Conservation (phyloP, 2,888 invertebrate genomes). For the Rhopalosiphum nymphaeae region DNA sequence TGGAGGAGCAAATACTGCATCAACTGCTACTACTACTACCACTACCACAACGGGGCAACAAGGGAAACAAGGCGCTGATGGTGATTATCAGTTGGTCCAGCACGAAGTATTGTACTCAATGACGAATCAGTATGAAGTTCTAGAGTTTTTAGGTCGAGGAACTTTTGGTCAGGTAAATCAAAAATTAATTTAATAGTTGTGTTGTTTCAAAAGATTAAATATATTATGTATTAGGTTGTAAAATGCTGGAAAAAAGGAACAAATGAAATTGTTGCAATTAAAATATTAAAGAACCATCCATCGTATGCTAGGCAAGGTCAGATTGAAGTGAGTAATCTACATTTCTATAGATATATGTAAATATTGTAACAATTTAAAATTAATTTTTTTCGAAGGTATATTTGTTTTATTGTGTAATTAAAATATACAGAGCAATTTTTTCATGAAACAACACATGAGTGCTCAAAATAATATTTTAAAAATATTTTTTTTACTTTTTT, state of each 20-base stretch:
- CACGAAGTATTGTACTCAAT: conserved; percentile 97
- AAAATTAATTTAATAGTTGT: neutral
- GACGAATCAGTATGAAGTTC: conserved; percentile 92
- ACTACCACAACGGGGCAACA: conserved; percentile 87
- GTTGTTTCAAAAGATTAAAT: neutral
- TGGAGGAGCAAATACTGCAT: conserved; percentile 66
- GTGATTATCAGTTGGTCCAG: conserved; percentile 98
- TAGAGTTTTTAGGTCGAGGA: conserved; percentile 99
- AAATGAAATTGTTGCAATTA: conserved; percentile 99
- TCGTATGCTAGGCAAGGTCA: conserved; percentile 99
- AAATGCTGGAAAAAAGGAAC: conserved; percentile 99
- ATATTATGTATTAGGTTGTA: conserved; percentile 81
- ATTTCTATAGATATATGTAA: neutral
- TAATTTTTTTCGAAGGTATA: neutral
- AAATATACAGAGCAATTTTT: too few relatives aligned
- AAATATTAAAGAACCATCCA: conserved; percentile 99
- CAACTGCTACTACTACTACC: conserved; percentile 70
- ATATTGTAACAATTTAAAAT: neutral
- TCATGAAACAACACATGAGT: too few relatives aligned
- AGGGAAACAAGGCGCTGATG: conserved; percentile 84
- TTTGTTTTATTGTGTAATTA: neutral
- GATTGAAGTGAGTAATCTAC: conserved; percentile 85
- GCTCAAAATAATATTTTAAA: too few relatives aligned
- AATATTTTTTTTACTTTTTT: too few relatives aligned
- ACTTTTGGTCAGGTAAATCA: conserved; percentile 87